Evolutionary conservation across 2,113 vertebrate genomes (phyloP).

Genomic region (Tauraco erythrolophus): DNA sequence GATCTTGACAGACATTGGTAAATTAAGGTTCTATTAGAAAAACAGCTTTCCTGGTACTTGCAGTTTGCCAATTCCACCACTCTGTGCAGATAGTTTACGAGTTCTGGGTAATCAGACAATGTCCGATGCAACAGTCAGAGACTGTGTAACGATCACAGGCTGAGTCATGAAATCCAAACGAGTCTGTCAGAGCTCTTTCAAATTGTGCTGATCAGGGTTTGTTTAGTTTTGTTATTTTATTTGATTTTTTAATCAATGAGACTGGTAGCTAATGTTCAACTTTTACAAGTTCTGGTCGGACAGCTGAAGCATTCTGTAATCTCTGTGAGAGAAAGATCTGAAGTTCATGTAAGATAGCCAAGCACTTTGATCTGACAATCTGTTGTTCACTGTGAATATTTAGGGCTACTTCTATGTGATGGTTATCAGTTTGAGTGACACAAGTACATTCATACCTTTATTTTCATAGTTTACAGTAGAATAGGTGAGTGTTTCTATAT

Average conservation of each 20-base stretch:
- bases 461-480: not conserved
- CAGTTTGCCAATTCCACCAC: not conserved
- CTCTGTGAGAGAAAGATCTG: not conserved
- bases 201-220: not conserved
- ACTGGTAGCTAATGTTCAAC: not conserved
- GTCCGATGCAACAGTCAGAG: not conserved
- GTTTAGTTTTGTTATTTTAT: not conserved
- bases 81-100: not conserved
- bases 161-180: not conserved
- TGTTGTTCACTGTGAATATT: not conserved
- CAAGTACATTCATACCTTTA: not conserved
- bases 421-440: not conserved
- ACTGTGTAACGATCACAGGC: rapidly evolving
- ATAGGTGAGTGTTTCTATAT: not conserved
- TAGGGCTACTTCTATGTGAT: not conserved
- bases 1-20: not conserved
- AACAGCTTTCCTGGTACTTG: not conserved
- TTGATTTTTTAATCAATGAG: not conserved
- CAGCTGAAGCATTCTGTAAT: not conserved
- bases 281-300: not conserved
- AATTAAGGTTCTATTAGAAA: not conserved
- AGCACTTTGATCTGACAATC: not conserved
- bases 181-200: not conserved
- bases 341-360: not conserved
- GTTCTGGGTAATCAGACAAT: not conserved